Conservation (phyloP, 2,113 vertebrate species). For the Peucedramus taeniatus region DNA sequence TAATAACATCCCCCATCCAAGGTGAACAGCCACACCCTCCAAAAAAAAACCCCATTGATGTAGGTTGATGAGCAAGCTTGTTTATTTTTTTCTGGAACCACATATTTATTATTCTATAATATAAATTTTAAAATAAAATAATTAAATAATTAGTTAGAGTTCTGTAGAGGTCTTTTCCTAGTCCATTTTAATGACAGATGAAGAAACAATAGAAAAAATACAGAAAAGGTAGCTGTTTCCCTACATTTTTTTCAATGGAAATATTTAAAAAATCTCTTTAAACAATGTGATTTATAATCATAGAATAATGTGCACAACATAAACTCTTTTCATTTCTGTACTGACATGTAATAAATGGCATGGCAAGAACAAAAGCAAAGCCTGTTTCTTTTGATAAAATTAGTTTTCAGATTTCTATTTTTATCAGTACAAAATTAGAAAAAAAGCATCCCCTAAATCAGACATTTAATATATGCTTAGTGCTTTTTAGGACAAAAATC, state of each 20-base stretch:
- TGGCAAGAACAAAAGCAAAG: not conserved
- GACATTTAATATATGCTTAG: not conserved
- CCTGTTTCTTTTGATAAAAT: not conserved
- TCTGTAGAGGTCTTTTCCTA: not conserved
- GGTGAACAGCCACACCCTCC: not conserved
- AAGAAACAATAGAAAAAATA: not conserved
- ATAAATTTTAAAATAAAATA: constrained; percentile 35
- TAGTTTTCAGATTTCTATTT: not conserved
- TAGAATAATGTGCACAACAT: not conserved
- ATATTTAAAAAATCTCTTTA: not conserved
- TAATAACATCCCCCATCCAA: not conserved
- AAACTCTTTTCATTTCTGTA: not conserved
- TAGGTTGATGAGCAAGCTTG: constrained; percentile 19
- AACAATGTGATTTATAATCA: not conserved
- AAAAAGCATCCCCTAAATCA: not conserved
- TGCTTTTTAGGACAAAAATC: not conserved
- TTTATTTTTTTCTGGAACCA: constrained; percentile 66
- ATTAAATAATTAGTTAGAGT: not conserved
- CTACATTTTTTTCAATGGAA: not conserved
- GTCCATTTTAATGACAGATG: not conserved
- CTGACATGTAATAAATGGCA: not conserved
- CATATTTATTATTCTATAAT: not conserved
- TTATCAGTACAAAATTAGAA: not conserved
- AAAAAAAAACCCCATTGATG: constrained; percentile 29
- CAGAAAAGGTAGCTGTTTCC: not conserved